Base-by-base conservation (phyloP, 30 jellyfish, hydroid and myxozoan species). In the Mastigias papua region DNA sequence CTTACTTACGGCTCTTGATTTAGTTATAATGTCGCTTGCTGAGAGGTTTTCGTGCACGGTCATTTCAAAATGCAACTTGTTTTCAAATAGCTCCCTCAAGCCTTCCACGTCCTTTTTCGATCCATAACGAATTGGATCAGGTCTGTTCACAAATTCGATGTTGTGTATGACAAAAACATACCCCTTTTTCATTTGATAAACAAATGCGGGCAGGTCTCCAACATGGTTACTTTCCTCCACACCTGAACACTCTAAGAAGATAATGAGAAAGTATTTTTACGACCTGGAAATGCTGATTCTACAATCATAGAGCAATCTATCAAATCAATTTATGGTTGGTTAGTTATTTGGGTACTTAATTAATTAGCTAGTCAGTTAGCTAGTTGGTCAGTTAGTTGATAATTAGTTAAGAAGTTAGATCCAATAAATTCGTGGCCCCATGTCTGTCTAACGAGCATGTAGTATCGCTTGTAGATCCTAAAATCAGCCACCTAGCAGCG, bases 81-180 rank as follows among this genome's bases (percentile, higher is more conserved):
- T 31, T 32, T 82, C 86, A 65, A 87, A 92, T 31, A 73, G 54
- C 21, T 17, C 30, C 27, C 29, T 32, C 60, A 92, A 42, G 25
- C 73, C 92, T 82, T 51, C 48, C 20, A 64, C 89, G 37, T 92
- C 98, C 27, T 62, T 49, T 23, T 70, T 79, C 0, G 98, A 80
- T 11, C 98, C 97, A 23, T 85, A 22, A 2, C 94, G 68, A 80
- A 80, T 29, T 17, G 83, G 77, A 19, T 71, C 84, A 17, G n/a
- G 27, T 1, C 84, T 35, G 9, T 72, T 2, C 19, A 61, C 46
- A 31, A 54, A 85, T 10, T 11, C 1, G 34, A 1, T 17, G 57
- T 85, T 85, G 74, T 85, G 88, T 13, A 85, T 68, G 0, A 85
- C 29, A 5, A 22, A 69, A 5, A 85, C 94, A 33, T 32, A 63